phyloP scores from a whole-genome alignment of 2,888 invertebrate species.

The Incurvaria masculella region DNA sequence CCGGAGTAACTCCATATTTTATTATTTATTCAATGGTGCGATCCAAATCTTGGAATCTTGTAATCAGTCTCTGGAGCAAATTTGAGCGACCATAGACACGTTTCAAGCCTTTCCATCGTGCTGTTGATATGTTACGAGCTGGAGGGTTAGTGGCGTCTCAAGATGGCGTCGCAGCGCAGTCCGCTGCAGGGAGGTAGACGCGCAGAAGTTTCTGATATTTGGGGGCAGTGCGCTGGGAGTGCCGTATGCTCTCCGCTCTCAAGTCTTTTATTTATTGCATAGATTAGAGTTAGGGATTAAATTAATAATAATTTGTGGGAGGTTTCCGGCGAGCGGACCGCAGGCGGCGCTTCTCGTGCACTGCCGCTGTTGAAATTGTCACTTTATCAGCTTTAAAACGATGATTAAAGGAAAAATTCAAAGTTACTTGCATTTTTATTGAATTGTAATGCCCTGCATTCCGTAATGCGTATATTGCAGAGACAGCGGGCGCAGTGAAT shows the following conservation, averaged over 20 bases:
- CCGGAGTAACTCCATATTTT: too few relatives aligned
- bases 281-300: neutral
- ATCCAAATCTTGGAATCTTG: too few relatives aligned
- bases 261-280: neutral
- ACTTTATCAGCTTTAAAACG: slow-evolving; percentile 55
- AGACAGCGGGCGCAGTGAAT: too few relatives aligned
- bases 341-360: slow-evolving; percentile 21
- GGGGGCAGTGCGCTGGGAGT: slow-evolving; percentile 10
- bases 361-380: slow-evolving; percentile 37
- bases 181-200: slow-evolving; percentile 1
- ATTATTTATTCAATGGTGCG: too few relatives aligned
- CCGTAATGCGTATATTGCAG: too few relatives aligned
- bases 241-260: slow-evolving; percentile 2
- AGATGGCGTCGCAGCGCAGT: neutral
- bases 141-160: too few relatives aligned
- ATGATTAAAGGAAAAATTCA: slow-evolving; percentile 51
- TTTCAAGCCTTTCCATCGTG: too few relatives aligned
- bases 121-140: too few relatives aligned
- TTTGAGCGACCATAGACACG: too few relatives aligned
- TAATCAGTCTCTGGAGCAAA: too few relatives aligned
- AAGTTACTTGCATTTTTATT: slow-evolving; percentile 26
- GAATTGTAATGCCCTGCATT: too few relatives aligned
- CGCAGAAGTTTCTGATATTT: slow-evolving; percentile 6
- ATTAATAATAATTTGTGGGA: neutral
- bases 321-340: slow-evolving; percentile 11